phyloP scores from a whole-genome alignment of 2,113 vertebrate species.

The Lathamus discolor region DNA sequence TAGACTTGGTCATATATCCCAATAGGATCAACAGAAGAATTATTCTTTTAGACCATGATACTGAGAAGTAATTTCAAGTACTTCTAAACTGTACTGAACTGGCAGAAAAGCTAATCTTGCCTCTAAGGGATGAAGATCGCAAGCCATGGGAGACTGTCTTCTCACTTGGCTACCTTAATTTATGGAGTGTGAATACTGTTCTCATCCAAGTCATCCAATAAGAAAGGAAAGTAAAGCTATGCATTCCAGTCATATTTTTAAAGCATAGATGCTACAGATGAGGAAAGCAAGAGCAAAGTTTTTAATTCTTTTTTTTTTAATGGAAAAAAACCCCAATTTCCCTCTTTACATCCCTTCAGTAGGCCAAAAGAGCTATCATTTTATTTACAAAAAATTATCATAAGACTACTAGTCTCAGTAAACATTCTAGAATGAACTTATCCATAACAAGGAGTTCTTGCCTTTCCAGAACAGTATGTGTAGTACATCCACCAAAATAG shows the following conservation, averaged over 20 bases:
- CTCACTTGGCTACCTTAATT: background rate
- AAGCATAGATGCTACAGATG: background rate
- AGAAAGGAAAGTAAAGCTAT: background rate
- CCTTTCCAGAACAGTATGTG: background rate
- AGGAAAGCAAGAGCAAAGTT: background rate
- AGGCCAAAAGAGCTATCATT: background rate
- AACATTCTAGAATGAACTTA: background rate
- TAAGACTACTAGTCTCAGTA: background rate
- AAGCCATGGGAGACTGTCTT: background rate
- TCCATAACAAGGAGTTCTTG: background rate
- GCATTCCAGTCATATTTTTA: background rate
- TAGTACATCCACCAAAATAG: background rate
- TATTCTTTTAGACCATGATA: background rate
- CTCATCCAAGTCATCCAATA: background rate
- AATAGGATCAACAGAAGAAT: background rate
- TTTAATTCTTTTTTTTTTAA: background rate
- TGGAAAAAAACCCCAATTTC: background rate
- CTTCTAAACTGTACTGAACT: background rate
- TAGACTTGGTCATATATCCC: background rate
- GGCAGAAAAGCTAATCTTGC: background rate
- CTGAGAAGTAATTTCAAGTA: background rate
- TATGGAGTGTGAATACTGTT: background rate
- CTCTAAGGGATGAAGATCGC: accelerated
- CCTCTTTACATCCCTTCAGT: background rate
- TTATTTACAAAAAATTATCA: background rate